These are phyloP conservation scores for Drosophila melanosoma DNA, from an alignment of 2,888 invertebrate species.

Conservation along the genomic window DNA sequence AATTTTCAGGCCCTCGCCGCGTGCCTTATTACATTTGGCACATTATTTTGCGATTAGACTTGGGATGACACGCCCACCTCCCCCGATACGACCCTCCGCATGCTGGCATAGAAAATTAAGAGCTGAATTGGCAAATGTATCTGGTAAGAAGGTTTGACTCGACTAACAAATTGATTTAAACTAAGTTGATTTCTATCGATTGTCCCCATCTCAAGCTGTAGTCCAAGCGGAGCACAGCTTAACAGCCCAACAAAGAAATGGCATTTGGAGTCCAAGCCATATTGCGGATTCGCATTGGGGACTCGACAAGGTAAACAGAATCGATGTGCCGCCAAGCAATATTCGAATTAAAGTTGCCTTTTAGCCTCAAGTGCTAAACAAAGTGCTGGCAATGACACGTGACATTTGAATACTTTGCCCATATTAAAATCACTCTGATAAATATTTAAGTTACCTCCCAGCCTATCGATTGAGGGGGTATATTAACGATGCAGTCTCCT, in stretches of 20 bases:
- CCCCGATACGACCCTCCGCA: neutral
- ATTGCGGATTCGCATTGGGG: conserved; percentile 19
- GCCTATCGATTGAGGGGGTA: neutral
- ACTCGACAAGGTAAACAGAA: conserved; percentile 28
- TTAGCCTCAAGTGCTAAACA: conserved; percentile 29
- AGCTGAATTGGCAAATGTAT: conserved; percentile 21
- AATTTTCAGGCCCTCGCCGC: conserved; percentile 3
- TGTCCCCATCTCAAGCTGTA: conserved; percentile 32
- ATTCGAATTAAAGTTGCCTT: conserved; percentile 69
- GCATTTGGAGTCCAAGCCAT: neutral
- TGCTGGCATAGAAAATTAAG: conserved; percentile 44
- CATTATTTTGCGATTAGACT: conserved; percentile 37
- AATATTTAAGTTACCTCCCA: neutral
- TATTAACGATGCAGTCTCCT: neutral
- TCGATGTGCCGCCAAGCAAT: conserved; percentile 20
- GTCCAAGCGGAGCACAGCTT: conserved; percentile 8
- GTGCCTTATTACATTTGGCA: conserved; percentile 12
- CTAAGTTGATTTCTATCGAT: conserved; percentile 75
- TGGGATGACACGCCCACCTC: neutral
- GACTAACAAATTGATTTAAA: conserved; percentile 65
- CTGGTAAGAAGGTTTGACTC: conserved; percentile 23
- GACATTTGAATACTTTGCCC: conserved; percentile 47
- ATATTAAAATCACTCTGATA: conserved; percentile 1
- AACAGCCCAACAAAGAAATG: conserved; percentile 9
- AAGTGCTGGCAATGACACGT: conserved; percentile 51